Conservation (phyloP, 2,113 vertebrate genomes). For the Ia io region DNA sequence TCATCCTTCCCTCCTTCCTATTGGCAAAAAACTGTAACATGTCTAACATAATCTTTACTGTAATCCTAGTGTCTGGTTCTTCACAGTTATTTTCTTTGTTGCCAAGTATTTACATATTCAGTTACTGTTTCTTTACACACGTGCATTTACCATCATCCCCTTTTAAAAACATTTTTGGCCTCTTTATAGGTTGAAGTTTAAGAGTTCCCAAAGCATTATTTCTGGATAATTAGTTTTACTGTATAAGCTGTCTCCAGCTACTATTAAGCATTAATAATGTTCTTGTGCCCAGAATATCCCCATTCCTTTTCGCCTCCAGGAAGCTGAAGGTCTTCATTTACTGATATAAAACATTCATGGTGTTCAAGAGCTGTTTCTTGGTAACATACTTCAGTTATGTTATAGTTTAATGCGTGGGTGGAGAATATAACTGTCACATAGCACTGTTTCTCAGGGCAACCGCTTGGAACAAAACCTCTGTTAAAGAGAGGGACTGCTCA, state of each 20-base stretch:
- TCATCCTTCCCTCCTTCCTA: not conserved
- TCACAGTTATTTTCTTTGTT: slow-evolving; percentile 26
- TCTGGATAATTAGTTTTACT: slow-evolving; percentile 30
- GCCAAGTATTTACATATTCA: not conserved
- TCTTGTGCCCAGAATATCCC: not conserved
- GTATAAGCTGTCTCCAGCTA: not conserved
- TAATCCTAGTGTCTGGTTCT: not conserved
- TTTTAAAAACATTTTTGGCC: not conserved
- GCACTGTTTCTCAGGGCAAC: not conserved
- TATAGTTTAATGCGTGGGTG: not conserved
- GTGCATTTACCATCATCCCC: not conserved
- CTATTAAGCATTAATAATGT: not conserved
- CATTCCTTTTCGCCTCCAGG: not conserved
- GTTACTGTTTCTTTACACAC: not conserved
- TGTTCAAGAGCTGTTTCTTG: not conserved
- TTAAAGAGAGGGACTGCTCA: not conserved
- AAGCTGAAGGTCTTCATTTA: not conserved
- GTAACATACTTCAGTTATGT: not conserved
- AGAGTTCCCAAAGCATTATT: slow-evolving; percentile 12
- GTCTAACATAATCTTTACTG: not conserved
- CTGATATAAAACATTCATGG: not conserved
- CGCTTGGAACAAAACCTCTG: not conserved
- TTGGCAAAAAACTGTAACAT: rapidly evolving
- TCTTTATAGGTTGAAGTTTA: slow-evolving; percentile 46
- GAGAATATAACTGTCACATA: not conserved